Conservation (phyloP, 2,113 vertebrate species). For the Tragelaphus buxtoni region DNA sequence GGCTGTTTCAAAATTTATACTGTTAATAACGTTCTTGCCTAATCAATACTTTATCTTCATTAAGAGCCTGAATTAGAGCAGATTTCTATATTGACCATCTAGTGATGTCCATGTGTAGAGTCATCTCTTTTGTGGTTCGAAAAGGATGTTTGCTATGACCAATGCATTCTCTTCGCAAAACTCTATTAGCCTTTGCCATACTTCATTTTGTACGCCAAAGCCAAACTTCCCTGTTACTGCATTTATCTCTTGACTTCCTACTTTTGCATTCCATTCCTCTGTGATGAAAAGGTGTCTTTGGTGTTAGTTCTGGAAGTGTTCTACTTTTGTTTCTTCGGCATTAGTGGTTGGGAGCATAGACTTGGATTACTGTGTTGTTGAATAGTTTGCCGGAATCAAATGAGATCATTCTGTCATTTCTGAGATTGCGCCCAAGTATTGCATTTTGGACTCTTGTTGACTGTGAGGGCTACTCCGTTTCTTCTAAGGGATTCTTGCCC, state of each 20-base stretch:
- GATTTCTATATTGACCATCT: constrained; percentile 64
- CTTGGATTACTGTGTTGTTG: not conserved
- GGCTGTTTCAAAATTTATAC: not conserved
- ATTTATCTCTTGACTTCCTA: not conserved
- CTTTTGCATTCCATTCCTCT: not conserved
- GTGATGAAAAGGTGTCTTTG: not conserved
- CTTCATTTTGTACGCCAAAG: not conserved
- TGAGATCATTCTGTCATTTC: not conserved
- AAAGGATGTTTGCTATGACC: not conserved
- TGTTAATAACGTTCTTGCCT: not conserved
- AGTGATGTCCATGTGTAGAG: not conserved
- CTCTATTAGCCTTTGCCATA: not conserved
- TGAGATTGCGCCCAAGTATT: not conserved
- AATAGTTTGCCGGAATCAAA: not conserved
- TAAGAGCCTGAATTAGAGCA: constrained; percentile 32
- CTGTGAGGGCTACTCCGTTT: not conserved
- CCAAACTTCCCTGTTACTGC: not conserved
- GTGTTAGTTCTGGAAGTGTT: not conserved
- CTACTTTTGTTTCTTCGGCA: not conserved
- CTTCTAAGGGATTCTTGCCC: not conserved
- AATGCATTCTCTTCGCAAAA: not conserved
- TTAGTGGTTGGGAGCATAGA: not conserved
- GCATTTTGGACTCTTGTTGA: not conserved
- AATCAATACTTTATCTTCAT: constrained; percentile 15
- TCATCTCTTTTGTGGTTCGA: not conserved